Percentiles rank a stretch among this genome's conserved stretches.
Evolutionary conservation across 2,888 invertebrate genomes (phyloP).

Genomic region (Drosophila leonis): DNA sequence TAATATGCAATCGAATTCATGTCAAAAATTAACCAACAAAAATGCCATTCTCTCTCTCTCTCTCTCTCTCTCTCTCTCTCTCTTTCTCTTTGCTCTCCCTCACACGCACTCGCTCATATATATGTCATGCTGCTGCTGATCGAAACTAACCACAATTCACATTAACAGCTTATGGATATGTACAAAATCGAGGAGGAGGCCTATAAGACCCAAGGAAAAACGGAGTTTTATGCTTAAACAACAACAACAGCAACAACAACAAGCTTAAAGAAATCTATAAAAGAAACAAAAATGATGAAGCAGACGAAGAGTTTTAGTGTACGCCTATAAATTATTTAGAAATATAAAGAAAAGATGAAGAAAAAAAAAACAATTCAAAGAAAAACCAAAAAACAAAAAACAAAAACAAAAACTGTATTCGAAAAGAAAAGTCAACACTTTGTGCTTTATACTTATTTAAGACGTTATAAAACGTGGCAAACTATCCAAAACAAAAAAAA

Average conservation of each 20-base stretch:
- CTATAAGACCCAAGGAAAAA: conserved; percentile 94
- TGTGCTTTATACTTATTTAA: conserved; percentile 79
- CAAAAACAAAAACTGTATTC: conserved; percentile 48
- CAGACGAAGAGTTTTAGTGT: conserved; percentile 30
- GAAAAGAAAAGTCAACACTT: conserved; percentile 69
- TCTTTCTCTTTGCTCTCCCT: conserved; percentile 17
- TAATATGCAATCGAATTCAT: conserved; percentile 11
- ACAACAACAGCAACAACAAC: conserved; percentile 27
- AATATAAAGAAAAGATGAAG: conserved; percentile 33
- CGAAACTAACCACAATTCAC: conserved; percentile 34
- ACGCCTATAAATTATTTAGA: conserved; percentile 32
- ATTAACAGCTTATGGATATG: conserved; percentile 93
- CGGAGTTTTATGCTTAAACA: conserved; percentile 94
- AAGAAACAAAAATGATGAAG: conserved; percentile 1
- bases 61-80: conserved; percentile 21
- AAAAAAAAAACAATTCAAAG: conserved; percentile 5
- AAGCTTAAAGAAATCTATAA: conserved; percentile 19
- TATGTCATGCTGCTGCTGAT: conserved; percentile 56
- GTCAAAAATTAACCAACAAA: conserved; percentile 27
- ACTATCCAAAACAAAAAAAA: conserved; percentile 10
- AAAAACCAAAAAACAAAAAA: conserved; percentile 11
- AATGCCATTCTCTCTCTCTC: conserved; percentile 27
- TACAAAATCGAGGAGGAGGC: conserved; percentile 97
- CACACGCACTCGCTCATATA: conserved; percentile 10
- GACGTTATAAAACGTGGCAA: conserved; percentile 38